Base-by-base conservation (phyloP, 2,888 invertebrate species). In the Druceiella hillmani region DNA sequence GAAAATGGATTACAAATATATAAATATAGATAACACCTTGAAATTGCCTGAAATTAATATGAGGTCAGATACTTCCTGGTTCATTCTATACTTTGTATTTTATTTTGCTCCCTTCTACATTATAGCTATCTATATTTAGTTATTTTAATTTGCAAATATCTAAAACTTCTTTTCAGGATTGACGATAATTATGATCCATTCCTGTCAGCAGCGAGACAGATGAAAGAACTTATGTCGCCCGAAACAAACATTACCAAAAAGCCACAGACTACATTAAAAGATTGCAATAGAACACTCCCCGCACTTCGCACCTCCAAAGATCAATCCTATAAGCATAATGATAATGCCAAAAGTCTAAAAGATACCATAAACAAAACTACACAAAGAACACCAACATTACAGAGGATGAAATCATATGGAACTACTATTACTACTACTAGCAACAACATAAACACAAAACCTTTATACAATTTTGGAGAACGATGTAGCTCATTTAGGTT, bases 221-320 rank as follows among this genome's bases (percentile, higher is more conserved):
- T 88, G 68, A 81, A 83, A 64, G 87, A 88, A 56, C 75, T 89
- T 20, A 79, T 87, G 64, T 80, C 81, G 33, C 77, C 80, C 42
- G 79, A 80, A 49, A 76, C 78, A 37, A 68, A 65, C 56, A 61
- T 70, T 50, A 62, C 69, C 49, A 66, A 66, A 61, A 67, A 64
- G 56, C 45, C 58, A 46, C 61, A 64, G 53, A 60, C 54, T 33
- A 48, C 65, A 46, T 51, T 69, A 55, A 60, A 70, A 64, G 63
- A 73, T 52, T 55, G 58, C 47, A 62, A 55, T 45, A 56, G 62
- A 57, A 70, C 68, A 51, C 66, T 70, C 51, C 70, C 70, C 36
- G 58, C 59, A 49, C 59, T 70, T 34, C 65, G 64, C 47, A 55
- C 60, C 35, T 51, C 57, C 36, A 66, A 65, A 60, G 65, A 68